Conservation (phyloP, 2,113 vertebrate genomes). For the Pygoscelis antarcticus region DNA sequence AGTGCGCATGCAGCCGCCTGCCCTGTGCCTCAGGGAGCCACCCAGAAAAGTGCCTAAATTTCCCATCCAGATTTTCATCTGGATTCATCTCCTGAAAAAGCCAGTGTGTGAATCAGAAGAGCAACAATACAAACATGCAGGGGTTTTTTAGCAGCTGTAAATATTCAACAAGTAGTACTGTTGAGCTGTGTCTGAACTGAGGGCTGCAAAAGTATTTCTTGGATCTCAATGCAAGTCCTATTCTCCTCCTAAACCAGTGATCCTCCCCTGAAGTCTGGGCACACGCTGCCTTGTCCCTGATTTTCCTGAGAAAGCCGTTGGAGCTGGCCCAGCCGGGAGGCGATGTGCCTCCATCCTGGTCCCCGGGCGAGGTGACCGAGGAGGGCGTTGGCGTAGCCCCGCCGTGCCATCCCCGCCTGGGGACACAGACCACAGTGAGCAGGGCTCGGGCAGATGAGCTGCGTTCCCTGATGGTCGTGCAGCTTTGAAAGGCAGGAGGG, state of each 20-base stretch:
- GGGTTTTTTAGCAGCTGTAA: neutral
- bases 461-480: rapidly evolving
- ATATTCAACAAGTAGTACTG: neutral
- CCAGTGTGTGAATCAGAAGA: neutral
- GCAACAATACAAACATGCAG: rapidly evolving
- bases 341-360: rapidly evolving
- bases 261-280: neutral
- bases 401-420: neutral
- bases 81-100: neutral
- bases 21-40: neutral
- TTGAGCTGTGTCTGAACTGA: neutral
- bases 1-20: neutral
- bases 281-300: rapidly evolving
- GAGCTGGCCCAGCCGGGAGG: neutral
- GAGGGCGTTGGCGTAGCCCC: neutral
- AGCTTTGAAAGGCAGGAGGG: neutral
- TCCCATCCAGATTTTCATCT: neutral
- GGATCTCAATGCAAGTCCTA: neutral
- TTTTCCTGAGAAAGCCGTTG: neutral
- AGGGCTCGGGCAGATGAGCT: neutral
- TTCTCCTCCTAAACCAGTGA: neutral
- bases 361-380: neutral
- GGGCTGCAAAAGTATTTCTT: neutral
- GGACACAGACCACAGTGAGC: rapidly evolving
- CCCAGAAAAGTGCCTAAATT: neutral